A percentile compares a stretch with the other conserved stretches of the same genome.
Evolutionary conservation across 2,113 vertebrate genomes (phyloP).

Genomic region (Grammomys dolichurus): DNA sequence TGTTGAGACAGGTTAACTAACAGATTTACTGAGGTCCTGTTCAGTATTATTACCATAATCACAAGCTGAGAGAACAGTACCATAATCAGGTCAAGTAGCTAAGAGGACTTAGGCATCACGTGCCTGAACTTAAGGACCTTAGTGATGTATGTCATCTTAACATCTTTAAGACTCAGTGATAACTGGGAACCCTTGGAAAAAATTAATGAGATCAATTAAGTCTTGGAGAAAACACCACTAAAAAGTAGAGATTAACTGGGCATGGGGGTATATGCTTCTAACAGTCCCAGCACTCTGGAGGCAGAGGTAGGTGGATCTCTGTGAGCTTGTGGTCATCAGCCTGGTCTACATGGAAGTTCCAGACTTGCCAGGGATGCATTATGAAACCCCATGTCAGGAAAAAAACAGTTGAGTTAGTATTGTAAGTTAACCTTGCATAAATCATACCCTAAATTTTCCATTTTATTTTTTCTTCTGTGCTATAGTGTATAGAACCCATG

Average conservation of each 20-base stretch:
- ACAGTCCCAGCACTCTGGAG: background rate
- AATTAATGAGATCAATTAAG: constrained; percentile 31
- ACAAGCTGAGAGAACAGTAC: constrained; percentile 11
- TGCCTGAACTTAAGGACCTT: constrained; percentile 38
- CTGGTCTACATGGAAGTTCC: background rate
- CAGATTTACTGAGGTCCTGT: constrained; percentile 53
- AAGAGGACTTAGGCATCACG: background rate
- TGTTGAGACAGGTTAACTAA: constrained; percentile 34
- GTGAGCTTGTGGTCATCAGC: background rate
- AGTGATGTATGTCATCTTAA: background rate
- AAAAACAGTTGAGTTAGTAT: constrained; percentile 32
- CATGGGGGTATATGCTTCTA: background rate
- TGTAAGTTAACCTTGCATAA: constrained; percentile 32
- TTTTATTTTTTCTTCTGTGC: background rate
- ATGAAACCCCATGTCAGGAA: background rate
- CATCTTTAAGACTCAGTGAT: background rate
- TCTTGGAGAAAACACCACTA: constrained; percentile 39
- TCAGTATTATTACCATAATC: constrained; percentile 43
- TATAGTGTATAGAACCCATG: background rate
- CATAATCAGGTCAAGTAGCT: constrained; percentile 29
- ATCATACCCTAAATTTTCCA: background rate
- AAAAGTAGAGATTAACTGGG: background rate
- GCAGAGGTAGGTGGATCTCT: background rate
- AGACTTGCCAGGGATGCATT: background rate
- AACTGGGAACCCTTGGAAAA: constrained; percentile 23